These are phyloP conservation scores for Oncorhynchus mykiss DNA, from an alignment of 2,113 vertebrate genomes.

Conservation along the genomic window DNA sequence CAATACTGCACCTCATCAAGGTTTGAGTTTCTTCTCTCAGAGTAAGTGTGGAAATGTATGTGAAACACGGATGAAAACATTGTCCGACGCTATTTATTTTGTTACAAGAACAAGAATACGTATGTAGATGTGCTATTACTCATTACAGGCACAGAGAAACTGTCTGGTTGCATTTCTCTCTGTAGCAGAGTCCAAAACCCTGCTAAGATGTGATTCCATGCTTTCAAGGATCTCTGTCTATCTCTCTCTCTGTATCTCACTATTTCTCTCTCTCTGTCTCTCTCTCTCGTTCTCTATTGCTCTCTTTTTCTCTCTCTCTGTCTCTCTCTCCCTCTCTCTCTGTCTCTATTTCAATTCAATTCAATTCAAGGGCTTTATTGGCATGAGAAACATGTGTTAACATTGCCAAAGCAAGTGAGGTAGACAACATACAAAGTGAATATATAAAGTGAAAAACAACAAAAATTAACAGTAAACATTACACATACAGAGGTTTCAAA, in stretches of 20 bases:
- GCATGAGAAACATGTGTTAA: too few relatives aligned
- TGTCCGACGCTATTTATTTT: slow-evolving; percentile 41
- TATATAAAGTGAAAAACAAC: too few relatives aligned
- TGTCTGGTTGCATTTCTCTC: slow-evolving; percentile 14
- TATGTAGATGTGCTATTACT: slow-evolving; percentile 42
- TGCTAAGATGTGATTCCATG: slow-evolving; percentile 36
- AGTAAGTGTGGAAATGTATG: slow-evolving; percentile 48
- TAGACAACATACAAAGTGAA: too few relatives aligned
- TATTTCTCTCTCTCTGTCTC: too few relatives aligned
- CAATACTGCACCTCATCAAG: slow-evolving; percentile 41
- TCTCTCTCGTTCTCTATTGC: too few relatives aligned
- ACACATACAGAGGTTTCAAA: too few relatives aligned
- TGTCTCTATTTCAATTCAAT: too few relatives aligned
- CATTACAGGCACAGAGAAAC: slow-evolving; percentile 41
- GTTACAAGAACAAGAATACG: slow-evolving; percentile 7
- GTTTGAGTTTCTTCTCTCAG: slow-evolving; percentile 54
- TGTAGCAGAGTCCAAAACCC: background rate
- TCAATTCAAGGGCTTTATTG: too few relatives aligned
- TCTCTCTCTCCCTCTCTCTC: background rate
- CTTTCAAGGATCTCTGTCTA: slow-evolving; percentile 22
- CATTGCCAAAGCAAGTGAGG: too few relatives aligned
- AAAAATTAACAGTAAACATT: too few relatives aligned
- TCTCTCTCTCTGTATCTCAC: background rate
- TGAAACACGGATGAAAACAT: slow-evolving; percentile 39
- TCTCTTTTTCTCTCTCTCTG: too few relatives aligned